phyloP scores from a whole-genome alignment of 53 echinoderm and acorn worm species.

The Arbacia lixula region DNA sequence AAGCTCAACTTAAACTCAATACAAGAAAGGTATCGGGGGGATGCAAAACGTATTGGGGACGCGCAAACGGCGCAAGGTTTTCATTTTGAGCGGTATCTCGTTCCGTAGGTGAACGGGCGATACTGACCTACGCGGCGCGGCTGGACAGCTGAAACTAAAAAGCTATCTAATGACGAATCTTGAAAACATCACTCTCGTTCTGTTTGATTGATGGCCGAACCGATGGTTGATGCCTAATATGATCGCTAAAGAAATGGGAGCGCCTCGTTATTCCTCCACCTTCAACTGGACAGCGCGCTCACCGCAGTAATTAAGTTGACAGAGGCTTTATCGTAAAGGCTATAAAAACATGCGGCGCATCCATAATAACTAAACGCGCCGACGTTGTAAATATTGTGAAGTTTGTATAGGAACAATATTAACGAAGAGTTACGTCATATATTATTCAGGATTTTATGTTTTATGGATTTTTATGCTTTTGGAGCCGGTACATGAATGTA shows the following conservation, averaged over 20 bases:
- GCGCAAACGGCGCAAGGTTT: constrained; percentile 40
- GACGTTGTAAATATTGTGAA: constrained; percentile 50
- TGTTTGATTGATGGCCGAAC: constrained; percentile 43
- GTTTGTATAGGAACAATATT: constrained; percentile 11
- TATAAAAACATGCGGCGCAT: constrained; percentile 36
- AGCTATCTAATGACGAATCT: constrained; percentile 27
- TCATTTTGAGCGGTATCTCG: constrained; percentile 39
- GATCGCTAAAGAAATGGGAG: constrained; percentile 29
- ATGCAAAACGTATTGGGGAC: no score
- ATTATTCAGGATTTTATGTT: no score
- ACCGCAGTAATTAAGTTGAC: constrained; percentile 56
- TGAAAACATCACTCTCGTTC: constrained; percentile 13
- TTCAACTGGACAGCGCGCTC: constrained; percentile 34
- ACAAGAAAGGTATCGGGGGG: no score
- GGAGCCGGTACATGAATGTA: no score
- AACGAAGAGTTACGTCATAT: no score
- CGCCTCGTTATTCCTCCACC: constrained; percentile 42
- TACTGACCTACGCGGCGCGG: constrained; percentile 29
- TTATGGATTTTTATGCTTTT: no score
- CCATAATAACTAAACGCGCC: constrained; percentile 32
- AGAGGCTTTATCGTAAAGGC: constrained; percentile 24
- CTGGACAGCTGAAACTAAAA: constrained; percentile 48
- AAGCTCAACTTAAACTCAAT: no score
- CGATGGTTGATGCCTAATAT: constrained; percentile 30
- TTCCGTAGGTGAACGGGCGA: neutral